These are phyloP conservation scores for Drosophila paranaensis DNA, from an alignment of 2,888 invertebrate species.

Conservation along the genomic window DNA sequence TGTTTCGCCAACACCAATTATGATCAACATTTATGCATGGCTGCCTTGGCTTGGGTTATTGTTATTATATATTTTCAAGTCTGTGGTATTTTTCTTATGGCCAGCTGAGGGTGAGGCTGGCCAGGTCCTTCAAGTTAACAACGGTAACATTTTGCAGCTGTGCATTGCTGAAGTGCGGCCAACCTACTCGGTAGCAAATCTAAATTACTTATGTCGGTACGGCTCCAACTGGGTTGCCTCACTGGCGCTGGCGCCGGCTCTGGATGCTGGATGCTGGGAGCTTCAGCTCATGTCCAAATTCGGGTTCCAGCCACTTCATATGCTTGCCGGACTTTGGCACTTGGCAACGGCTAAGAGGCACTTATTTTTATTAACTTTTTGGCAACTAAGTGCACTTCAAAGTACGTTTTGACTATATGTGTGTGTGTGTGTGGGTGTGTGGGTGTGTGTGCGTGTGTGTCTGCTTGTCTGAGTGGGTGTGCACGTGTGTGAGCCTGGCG, in stretches of 20 bases:
- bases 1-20: conserved; percentile 57
- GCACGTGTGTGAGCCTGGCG: conserved; percentile 22
- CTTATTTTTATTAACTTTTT: conserved; percentile 78
- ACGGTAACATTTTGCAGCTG: conserved; percentile 55
- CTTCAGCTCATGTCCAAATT: conserved; percentile 12
- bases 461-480: conserved; percentile 24
- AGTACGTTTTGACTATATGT: conserved; percentile 36
- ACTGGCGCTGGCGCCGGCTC: neutral
- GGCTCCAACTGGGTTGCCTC: conserved; percentile 5
- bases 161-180: conserved; percentile 39
- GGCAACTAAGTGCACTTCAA: conserved; percentile 73
- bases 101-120: neutral
- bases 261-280: neutral
- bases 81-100: conserved; percentile 53
- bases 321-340: conserved; percentile 34
- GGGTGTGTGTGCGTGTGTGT: conserved; percentile 17
- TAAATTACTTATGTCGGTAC: conserved; percentile 65
- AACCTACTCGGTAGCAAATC: conserved; percentile 56
- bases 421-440: conserved; percentile 15
- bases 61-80: conserved; percentile 55
- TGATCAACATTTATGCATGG: conserved; percentile 59
- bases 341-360: conserved; percentile 69
- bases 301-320: conserved; percentile 48
- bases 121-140: conserved; percentile 43
- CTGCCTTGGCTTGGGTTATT: conserved; percentile 36